A percentile compares a stretch with the other conserved stretches of the same genome.
Conservation (phyloP, 2,113 vertebrate species). For the Ctenomys sociabilis region DNA sequence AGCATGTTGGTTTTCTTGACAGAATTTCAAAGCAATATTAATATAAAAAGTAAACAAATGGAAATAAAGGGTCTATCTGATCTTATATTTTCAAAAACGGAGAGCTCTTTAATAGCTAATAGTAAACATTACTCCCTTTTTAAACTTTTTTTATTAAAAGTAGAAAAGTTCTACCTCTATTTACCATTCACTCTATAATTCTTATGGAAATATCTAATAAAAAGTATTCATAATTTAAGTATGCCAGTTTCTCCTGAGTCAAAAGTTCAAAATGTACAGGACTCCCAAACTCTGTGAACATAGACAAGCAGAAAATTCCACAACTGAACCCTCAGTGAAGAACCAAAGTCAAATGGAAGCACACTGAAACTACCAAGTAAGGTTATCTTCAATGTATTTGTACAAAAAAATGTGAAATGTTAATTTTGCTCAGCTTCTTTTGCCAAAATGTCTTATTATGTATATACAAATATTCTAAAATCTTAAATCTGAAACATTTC, state of each 20-base stretch:
- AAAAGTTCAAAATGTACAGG: neutral
- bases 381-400: neutral
- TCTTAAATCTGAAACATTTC: neutral
- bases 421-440: neutral
- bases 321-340: neutral
- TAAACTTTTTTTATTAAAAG: slow-evolving; percentile 14
- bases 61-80: neutral
- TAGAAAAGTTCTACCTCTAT: neutral
- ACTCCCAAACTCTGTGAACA: neutral
- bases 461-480: neutral
- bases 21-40: slow-evolving; percentile 28
- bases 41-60: slow-evolving; percentile 14
- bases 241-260: neutral
- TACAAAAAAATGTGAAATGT: neutral
- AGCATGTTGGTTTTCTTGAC: slow-evolving; percentile 45
- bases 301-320: neutral
- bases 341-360: neutral
- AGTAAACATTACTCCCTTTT: neutral
- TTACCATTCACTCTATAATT: slow-evolving; percentile 1
- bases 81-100: neutral
- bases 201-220: neutral
- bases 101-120: neutral
- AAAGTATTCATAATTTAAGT: slow-evolving; percentile 21
- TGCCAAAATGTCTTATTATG: neutral
- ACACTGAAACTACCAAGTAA: neutral